These are phyloP conservation scores for Caenorhabditis sp. DNA, from an alignment of 2,888 invertebrate species.

Conservation along the genomic window DNA sequence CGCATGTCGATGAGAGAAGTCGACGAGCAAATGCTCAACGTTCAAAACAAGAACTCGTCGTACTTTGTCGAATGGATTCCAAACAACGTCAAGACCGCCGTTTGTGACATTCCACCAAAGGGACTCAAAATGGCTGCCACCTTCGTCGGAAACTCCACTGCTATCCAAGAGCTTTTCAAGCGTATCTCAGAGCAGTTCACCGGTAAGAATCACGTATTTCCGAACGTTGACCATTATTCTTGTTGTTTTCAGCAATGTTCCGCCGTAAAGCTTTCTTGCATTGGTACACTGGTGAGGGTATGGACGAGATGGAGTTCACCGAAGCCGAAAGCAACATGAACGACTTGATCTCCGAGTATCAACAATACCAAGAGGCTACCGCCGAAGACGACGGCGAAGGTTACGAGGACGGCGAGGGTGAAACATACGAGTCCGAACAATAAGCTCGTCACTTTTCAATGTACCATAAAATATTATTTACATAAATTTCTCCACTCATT, in stretches of 20 bases:
- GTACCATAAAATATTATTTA: too few species aligned
- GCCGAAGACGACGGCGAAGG: constrained; percentile 41
- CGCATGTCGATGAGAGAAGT: constrained; percentile 78
- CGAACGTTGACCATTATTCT: too few species aligned
- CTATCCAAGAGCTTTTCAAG: constrained; percentile 89
- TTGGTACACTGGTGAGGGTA: constrained; percentile 95
- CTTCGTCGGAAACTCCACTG: constrained; percentile 88
- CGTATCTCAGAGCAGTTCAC: constrained; percentile 88
- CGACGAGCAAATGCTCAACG: constrained; percentile 89
- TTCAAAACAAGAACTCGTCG: constrained; percentile 90
- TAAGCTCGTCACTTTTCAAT: constrained; percentile 1
- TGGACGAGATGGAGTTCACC: constrained; percentile 96
- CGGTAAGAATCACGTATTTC: constrained; percentile 51
- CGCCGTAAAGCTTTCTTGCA: constrained; percentile 92
- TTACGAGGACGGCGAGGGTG: constrained; percentile 29
- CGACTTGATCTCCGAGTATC: constrained; percentile 82
- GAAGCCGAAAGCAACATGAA: constrained; percentile 94
- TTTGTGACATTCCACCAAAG: constrained; percentile 89
- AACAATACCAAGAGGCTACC: constrained; percentile 83
- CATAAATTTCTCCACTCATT: too few species aligned
- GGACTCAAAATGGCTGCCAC: constrained; percentile 90
- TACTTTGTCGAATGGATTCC: constrained; percentile 89
- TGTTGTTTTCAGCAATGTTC: constrained; percentile 84
- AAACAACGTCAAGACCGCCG: constrained; percentile 89
- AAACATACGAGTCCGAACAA: constrained; percentile 38